Conservation (phyloP, 2,888 invertebrate species). For the Lasioglossum marginatum region DNA sequence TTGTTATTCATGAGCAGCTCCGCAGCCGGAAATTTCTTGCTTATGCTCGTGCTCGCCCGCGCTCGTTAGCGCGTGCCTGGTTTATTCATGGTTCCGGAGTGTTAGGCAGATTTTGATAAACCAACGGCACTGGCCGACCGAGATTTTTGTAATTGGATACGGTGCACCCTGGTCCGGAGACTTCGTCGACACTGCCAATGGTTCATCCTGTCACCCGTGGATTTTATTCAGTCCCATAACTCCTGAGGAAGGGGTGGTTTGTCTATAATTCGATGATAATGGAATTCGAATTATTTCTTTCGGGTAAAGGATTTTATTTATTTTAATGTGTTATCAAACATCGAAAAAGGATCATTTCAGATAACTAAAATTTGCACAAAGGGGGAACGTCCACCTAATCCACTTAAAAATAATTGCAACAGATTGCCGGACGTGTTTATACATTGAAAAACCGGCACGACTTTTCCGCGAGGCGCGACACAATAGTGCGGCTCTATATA, state of each 20-base stretch:
- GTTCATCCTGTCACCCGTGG: background rate
- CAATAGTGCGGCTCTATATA: background rate
- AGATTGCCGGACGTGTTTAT: background rate
- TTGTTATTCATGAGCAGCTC: slow-evolving; percentile 50
- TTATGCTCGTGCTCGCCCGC: slow-evolving; percentile 17
- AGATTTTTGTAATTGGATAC: background rate
- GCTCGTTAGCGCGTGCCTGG: slow-evolving; percentile 48
- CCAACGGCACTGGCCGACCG: background rate
- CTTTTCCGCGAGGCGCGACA: background rate
- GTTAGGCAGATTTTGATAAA: slow-evolving; percentile 9
- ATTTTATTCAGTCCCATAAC: background rate
- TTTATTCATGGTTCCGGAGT: slow-evolving; percentile 47
- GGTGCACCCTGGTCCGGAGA: background rate
- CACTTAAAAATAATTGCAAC: background rate
- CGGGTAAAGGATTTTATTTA: too few species aligned
- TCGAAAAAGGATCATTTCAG: too few species aligned
- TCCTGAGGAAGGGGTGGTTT: background rate
- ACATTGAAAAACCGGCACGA: background rate
- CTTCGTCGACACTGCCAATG: background rate
- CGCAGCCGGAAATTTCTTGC: slow-evolving; percentile 48
- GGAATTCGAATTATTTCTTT: too few species aligned
- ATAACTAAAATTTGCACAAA: too few species aligned
- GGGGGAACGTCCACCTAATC: background rate
- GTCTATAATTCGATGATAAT: background rate
- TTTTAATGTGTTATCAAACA: too few species aligned